Evolutionary conservation across 2,797 vertebrate genomes (phyloP), one percentile per base, ranked within the genome.

Genomic region (Toxotes lorentzi): DNA sequence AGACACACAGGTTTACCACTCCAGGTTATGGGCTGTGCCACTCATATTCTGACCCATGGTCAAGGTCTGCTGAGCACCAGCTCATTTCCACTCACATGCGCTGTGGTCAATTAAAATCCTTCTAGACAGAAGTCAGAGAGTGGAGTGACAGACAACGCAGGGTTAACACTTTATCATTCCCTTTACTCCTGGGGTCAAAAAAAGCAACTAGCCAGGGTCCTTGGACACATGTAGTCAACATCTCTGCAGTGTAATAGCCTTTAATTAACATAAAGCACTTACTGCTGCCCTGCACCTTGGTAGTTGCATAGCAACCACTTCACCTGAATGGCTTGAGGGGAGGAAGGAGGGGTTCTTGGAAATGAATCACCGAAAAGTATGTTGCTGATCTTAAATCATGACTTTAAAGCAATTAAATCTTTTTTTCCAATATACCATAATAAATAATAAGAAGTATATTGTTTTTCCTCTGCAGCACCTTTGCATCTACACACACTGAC

Each of bases 231-330:
- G 53, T 13, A 62, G 72, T 66, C 70, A 71, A 63, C 65, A 59
- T 82, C 81, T 74, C 78, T 74, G 75, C 65, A 61, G 62, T 51
- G 59, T 38, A 64, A 66, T 59, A 62, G 59, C 61, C 78, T 84
- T 81, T 88, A 73, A 92, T 93, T 89, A 90, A 67, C 89, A 89
- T 81, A 87, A 89, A 86, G 76, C 73, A 79, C 83, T 84, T 68
- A 70, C 62, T 83, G 64, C 83, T 86, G 81, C 63, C 70, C 78
- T 59, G 81, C 84, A 90, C 83, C 83, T 79, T 72, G 64, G 68
- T 79, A 11, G 93, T 95, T 95, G 94, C 95, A 91, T 95, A 92
- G 94, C 94, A 96, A 96, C 95, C 83, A 62, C 76, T 90, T 91
- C 89, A 96, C 95, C 92, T 95, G 90, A 87, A 91, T 82, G 81